These are phyloP conservation scores for Limnodromus scolopaceus DNA, from an alignment of 2,797 vertebrate species.

Conservation along the genomic window DNA sequence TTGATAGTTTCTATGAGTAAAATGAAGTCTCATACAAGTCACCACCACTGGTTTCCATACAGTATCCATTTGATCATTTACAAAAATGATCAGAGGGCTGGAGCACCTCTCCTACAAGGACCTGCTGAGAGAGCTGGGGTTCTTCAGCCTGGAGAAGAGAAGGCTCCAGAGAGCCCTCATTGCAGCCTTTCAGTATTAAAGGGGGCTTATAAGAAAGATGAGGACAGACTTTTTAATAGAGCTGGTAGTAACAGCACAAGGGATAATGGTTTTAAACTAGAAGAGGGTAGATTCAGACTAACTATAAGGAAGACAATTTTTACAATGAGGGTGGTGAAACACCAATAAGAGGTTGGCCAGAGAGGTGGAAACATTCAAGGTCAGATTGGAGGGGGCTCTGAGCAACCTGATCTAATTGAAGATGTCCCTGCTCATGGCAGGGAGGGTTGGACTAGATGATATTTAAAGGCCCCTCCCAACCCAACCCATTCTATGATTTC, in stretches of 20 bases:
- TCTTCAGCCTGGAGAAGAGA: not conserved
- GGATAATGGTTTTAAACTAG: not conserved
- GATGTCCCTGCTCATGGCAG: not conserved
- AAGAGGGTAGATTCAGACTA: not conserved
- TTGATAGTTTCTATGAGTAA: not conserved
- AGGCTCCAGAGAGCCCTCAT: not conserved
- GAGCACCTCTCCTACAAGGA: not conserved
- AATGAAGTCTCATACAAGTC: not conserved
- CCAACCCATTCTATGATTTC: not conserved
- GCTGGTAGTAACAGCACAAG: fast-evolving
- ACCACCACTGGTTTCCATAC: not conserved
- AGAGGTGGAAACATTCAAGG: not conserved
- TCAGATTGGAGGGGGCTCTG: not conserved
- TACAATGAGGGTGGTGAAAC: not conserved
- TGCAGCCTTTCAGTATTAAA: not conserved
- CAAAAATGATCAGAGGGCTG: not conserved
- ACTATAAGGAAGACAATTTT: not conserved
- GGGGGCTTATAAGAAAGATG: not conserved
- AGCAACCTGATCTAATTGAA: not conserved
- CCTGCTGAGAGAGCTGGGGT: not conserved
- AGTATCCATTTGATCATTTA: not conserved
- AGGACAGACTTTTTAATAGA: not conserved
- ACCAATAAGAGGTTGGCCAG: not conserved
- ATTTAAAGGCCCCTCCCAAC: not conserved
- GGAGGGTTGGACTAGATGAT: not conserved